Conservation (phyloP, 2,797 vertebrate genomes). For the Bufotes viridis region DNA sequence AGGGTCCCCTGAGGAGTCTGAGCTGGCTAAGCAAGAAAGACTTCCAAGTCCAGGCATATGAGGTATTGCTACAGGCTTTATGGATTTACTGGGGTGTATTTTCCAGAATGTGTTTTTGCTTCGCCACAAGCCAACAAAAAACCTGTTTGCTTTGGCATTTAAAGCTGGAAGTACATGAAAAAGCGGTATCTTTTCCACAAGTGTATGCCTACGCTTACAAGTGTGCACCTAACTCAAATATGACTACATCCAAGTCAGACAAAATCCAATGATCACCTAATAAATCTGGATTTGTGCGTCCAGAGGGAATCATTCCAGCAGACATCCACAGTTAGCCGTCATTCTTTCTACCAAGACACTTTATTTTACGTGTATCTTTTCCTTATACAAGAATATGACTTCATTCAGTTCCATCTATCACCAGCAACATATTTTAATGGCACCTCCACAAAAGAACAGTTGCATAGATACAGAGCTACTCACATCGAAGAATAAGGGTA, state of each 20-base stretch:
- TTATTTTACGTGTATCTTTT: not conserved
- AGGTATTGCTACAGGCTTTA: constrained; percentile 22
- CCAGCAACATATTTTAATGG: too few species aligned
- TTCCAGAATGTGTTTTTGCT: constrained; percentile 37
- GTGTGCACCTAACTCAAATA: constrained; percentile 1
- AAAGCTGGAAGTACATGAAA: constrained; percentile 38
- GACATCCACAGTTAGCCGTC: not conserved
- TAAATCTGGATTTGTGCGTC: constrained; percentile 28
- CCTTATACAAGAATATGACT: not conserved
- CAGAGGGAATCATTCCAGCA: not conserved
- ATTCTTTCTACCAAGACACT: not conserved
- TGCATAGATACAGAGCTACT: not conserved
- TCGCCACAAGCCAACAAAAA: constrained; percentile 42
- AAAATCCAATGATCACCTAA: constrained; percentile 30
- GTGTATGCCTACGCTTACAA: constrained; percentile 38
- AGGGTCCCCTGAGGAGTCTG: constrained; percentile 9
- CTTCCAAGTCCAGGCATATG: constrained; percentile 8
- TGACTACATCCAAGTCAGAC: not conserved
- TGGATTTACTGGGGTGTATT: constrained; percentile 43
- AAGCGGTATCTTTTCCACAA: constrained; percentile 22
- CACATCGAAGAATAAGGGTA: too few species aligned
- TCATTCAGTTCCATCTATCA: not conserved
- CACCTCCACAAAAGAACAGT: not conserved
- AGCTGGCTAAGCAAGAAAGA: constrained; percentile 11
- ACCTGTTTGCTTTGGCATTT: constrained; percentile 50